A percentile compares a stretch with the other conserved stretches of the same genome.
Conservation (phyloP, 2,113 vertebrate species). For the Pavo muticus region DNA sequence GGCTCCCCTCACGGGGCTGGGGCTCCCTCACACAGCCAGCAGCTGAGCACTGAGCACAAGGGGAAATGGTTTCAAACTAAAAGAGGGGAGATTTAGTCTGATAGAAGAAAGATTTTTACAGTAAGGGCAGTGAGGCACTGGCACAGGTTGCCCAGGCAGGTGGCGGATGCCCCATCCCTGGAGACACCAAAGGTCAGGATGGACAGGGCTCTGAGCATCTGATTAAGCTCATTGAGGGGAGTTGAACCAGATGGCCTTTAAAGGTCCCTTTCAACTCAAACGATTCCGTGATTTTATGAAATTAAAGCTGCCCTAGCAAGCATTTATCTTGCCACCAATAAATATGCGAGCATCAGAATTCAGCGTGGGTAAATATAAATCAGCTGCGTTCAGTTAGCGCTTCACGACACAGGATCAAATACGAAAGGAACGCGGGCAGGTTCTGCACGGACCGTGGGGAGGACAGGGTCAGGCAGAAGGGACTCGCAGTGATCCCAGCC, state of each 20-base stretch:
- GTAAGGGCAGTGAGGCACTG: too few species aligned
- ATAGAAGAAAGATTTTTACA: too few species aligned
- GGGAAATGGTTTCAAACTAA: too few species aligned
- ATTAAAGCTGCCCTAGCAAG: background rate
- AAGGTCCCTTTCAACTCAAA: too few species aligned
- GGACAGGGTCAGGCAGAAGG: background rate
- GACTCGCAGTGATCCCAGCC: background rate
- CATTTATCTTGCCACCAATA: background rate
- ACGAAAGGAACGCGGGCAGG: background rate
- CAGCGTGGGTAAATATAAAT: background rate
- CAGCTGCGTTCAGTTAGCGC: background rate
- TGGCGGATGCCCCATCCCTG: too few species aligned
- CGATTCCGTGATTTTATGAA: background rate
- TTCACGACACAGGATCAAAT: background rate
- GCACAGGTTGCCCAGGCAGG: too few species aligned
- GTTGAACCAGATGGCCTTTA: too few species aligned
- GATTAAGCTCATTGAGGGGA: too few species aligned
- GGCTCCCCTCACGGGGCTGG: background rate
- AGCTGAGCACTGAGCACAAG: background rate
- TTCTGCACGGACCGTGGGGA: background rate
- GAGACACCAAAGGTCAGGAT: too few species aligned
- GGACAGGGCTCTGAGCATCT: too few species aligned
- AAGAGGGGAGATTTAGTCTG: too few species aligned
- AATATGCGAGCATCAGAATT: background rate
- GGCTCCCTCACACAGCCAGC: background rate